These are phyloP conservation scores for Psittacula cyanocephala DNA, from an alignment of 2,113 vertebrate genomes.

Conservation along the genomic window DNA sequence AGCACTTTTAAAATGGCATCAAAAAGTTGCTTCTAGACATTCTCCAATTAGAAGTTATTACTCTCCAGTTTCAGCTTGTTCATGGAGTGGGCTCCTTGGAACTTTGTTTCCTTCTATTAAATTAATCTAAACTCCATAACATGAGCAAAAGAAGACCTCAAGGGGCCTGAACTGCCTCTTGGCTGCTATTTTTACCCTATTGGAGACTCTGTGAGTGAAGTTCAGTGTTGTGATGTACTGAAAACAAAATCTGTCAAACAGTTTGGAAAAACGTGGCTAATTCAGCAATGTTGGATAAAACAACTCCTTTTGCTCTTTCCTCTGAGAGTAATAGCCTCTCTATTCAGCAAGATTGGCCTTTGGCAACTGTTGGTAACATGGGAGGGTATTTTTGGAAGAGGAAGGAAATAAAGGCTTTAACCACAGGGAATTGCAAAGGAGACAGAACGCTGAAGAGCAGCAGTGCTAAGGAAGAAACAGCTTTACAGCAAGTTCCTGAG, in stretches of 20 bases:
- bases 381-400: constrained; percentile 51
- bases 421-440: constrained; percentile 11
- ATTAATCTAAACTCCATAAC: neutral
- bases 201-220: neutral
- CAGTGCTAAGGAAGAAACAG: neutral
- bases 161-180: neutral
- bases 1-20: neutral
- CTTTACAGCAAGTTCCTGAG: neutral
- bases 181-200: constrained; percentile 8
- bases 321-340: constrained; percentile 39
- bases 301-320: neutral
- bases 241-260: constrained; percentile 51
- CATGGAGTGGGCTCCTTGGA: neutral
- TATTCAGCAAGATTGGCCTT: constrained; percentile 55
- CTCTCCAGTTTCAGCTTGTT: neutral
- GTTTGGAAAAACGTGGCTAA: constrained; percentile 47
- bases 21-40: neutral
- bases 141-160: neutral
- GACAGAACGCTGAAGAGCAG: neutral
- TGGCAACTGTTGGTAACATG: constrained; percentile 43
- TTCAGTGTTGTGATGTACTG: neutral
- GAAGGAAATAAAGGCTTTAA: constrained; percentile 47
- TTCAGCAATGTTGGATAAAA: constrained; percentile 44
- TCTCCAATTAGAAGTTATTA: neutral
- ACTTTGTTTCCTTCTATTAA: neutral